Conservation (phyloP, 2,888 invertebrate species). For the Ferrisia virgata region DNA sequence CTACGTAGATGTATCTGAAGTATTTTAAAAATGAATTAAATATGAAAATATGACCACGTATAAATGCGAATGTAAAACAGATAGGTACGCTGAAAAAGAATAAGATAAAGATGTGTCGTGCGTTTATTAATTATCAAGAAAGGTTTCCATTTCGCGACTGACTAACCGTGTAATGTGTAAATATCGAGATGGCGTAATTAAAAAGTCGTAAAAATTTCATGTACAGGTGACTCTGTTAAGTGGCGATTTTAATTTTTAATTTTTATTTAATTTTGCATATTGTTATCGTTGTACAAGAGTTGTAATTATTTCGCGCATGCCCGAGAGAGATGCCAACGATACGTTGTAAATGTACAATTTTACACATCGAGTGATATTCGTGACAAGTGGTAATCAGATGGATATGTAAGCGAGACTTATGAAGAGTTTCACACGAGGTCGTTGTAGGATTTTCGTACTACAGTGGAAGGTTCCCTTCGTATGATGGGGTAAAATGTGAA, state of each 20-base stretch:
- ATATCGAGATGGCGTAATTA: background rate
- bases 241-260: background rate
- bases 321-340: background rate
- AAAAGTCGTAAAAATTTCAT: constrained; percentile 24
- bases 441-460: background rate
- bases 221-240: background rate
- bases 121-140: constrained; percentile 5
- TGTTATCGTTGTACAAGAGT: background rate
- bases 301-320: background rate
- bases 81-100: too few species aligned
- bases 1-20: too few species aligned
- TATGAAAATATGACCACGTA: too few species aligned
- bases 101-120: background rate
- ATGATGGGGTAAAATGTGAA: too few species aligned
- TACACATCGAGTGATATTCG: background rate
- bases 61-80: too few species aligned
- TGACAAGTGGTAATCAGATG: background rate
- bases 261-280: background rate
- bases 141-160: background rate
- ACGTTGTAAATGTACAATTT: background rate
- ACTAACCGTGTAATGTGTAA: constrained; percentile 19
- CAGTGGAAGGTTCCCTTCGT: too few species aligned
- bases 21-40: too few species aligned
- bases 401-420: background rate
- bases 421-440: background rate